Base-by-base conservation (phyloP, 2,888 invertebrate species). In the Yponomeuta evonymella region DNA sequence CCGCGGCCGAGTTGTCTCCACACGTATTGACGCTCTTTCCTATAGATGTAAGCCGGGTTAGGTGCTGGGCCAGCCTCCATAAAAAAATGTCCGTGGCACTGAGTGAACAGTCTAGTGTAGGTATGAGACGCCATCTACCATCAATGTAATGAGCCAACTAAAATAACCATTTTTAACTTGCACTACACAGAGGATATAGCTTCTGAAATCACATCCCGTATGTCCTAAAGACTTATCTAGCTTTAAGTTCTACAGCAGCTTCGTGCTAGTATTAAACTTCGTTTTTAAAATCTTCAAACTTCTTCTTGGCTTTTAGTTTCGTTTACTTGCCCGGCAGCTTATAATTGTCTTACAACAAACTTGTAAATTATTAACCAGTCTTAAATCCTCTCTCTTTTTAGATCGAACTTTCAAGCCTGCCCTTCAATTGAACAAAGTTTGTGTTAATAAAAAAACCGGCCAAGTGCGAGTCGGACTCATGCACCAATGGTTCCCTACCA, bases 221-320 rank as follows among this genome's bases (percentile, higher is more conserved):
- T 81, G 74, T 84, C 79, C 74, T 5, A 72, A 74, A 72, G 73
- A 76, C 77, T 81, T 72, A 73, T 70, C 85, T 82, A 80, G 83
- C 76, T 78, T 79, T 77, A 76, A 79, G 77, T 78, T 79, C 75
- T 73, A 75, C 72, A 72, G 76, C 76, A 74, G 75, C 76, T 77
- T 76, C 74, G 73, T 73, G 75, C 77, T 73, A 75, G 73, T 72
- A 70, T 75, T 73, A 74, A 79, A 79, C 75, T 79, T 79, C 75
- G 78, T 77, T 79, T 78, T 79, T 77, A 75, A 78, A 79, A 78
- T 77, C 75, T 78, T 71, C 62, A 74, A 78, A 77, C 75, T 79
- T 76, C 71, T 66, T 71, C 69, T 70, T 68, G 71, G 74, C 72
- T 77, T 72, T 73, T 72, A 74, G 75, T 76, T 76, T 36, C 30